These are phyloP conservation scores for Drosophila baimaii DNA, from an alignment of 1,140 invertebrate species.

Conservation along the genomic window DNA sequence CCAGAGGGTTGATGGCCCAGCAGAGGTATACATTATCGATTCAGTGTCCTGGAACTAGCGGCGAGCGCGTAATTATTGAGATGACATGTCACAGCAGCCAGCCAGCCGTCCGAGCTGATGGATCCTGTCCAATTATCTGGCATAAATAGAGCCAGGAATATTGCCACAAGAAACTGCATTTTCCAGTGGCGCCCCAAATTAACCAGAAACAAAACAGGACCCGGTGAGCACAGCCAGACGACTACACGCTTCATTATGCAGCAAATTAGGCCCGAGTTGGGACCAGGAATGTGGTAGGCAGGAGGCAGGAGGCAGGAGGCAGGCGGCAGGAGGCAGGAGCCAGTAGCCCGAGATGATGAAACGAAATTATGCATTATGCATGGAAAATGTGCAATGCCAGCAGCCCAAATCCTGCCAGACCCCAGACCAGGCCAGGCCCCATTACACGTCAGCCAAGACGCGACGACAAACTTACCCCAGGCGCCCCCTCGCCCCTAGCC, in stretches of 20 bases:
- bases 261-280: constrained; percentile 76
- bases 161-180: constrained; percentile 37
- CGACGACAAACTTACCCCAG: constrained; percentile 43
- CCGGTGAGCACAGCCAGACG: constrained; percentile 37
- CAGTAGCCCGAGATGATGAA: constrained; percentile 62
- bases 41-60: constrained; percentile 2
- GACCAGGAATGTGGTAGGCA: constrained; percentile 6
- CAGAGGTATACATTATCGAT: constrained; percentile 24
- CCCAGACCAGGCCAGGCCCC: too few species aligned
- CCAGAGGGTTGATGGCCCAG: constrained; percentile 31
- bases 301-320: background rate
- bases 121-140: constrained; percentile 48
- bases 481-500: constrained; percentile 20
- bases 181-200: constrained; percentile 18
- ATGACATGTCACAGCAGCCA: constrained; percentile 45
- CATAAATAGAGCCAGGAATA: constrained; percentile 27
- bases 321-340: constrained; percentile 9
- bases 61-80: constrained; percentile 32
- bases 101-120: constrained; percentile 30
- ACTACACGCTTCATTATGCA: constrained; percentile 79
- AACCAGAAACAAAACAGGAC: constrained; percentile 51
- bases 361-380: constrained; percentile 81
- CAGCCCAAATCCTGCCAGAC: constrained; percentile 40
- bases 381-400: constrained; percentile 66
- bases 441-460: constrained; percentile 71